Base-by-base conservation (phyloP, 1,140 invertebrate genomes). In the Mercenaria mercenaria region DNA sequence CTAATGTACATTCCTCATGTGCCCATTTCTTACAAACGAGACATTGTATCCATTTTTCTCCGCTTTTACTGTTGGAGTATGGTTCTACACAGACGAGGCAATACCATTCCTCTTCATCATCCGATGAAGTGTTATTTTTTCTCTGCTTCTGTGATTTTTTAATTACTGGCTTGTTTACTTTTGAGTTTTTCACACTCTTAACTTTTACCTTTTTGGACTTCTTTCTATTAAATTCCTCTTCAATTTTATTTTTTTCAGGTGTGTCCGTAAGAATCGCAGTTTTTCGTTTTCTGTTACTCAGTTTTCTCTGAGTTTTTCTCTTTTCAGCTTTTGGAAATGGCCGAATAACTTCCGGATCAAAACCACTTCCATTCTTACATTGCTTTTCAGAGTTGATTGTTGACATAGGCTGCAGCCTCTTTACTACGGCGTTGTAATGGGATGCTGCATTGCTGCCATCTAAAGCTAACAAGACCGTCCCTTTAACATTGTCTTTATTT, bases 211-310 rank as follows among this genome's bases (percentile, higher is more conserved):
- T n/a, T n/a, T n/a, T n/a, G n/a, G n/a, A n/a, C n/a, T n/a, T n/a
- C n/a, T n/a, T n/a, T n/a, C n/a, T n/a, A n/a, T n/a, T n/a, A n/a
- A n/a, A n/a, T n/a, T n/a, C n/a, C n/a, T n/a, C n/a, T n/a, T n/a
- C 76, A 52, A 50, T 79, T 79, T 13, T 47, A 79, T 79, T 79
- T 79, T 79, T 79, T 47, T 79, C 76, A 52, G 76, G 76, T 43
- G 69, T 79, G 47, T 79, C 41, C 18, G 50, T 79, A 11, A 79
- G 26, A 34, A 79, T 56, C 20, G 76, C 76, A 29, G 10, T 79
- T 26, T 26, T 50, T 3, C 76, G 43, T n/a, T 50, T 50, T 79
- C 52, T 79, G 26, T 47, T 43, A 26, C n/a, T 26, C 26, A n/a
- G 1, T 50, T 43, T 29, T 13, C 11, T n/a, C n/a, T n/a, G n/a